Base-by-base conservation (phyloP, 1,140 invertebrate species). In the Melanaphis sacchari region DNA sequence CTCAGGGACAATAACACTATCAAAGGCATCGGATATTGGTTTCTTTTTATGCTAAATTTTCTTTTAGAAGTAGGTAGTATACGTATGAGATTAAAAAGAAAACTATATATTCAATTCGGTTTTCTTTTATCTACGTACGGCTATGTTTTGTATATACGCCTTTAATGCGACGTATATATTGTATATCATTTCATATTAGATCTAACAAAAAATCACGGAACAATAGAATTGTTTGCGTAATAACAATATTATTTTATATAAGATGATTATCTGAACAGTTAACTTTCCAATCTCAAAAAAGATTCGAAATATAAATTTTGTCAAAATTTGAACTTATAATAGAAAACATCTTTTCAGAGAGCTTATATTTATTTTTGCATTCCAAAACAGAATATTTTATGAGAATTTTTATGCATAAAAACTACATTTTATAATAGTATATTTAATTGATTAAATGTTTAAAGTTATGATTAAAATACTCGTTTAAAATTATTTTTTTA, bases 41-140 rank as follows among this genome's bases (percentile, higher is more conserved):
- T 76, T 76, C 59, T 76, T 76, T 76, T 76, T 76, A 76, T 76
- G 59, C 59, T 76, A 76, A 76, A 76, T 76, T 76, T 76, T 76
- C 59, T 76, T 76, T 76, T 76, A 76, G 59, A 76, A 76, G 59
- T 76, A 76, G 59, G 59, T 66, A 66, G 59, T 76, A 36, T 76
- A n/a, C 59, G n/a, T 76, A 76, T 76, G 59, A 76, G 59, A 76
- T 76, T 76, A 76, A 76, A 76, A 76, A n/a, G 59, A 76, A 76
- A 76, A 76, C 59, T 76, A n/a, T 76, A n/a, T 76, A 76, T 76
- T 76, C 59, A 76, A 76, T 76, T 76, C 59, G 59, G 59, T n/a
- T 76, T 76, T 76, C 59, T 76, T 76, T 76, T 76, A n/a, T 66
- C 59, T n/a, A 31, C 31, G 59, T 3, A 66, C 59, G 31, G 31